phyloP scores from a whole-genome alignment of 1,140 invertebrate species.

The Drosophila biarmipes region DNA sequence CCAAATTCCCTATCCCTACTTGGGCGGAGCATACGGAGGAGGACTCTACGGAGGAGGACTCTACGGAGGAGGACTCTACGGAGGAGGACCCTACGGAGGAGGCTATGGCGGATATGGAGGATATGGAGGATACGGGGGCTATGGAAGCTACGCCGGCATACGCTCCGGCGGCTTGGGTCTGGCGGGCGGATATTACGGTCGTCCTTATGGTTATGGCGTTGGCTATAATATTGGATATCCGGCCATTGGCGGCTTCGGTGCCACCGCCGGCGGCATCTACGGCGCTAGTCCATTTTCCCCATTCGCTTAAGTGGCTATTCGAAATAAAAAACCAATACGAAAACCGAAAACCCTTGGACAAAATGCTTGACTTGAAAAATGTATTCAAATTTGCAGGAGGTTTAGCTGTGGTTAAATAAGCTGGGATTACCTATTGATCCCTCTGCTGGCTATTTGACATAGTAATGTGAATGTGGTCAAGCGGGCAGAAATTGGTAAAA shows the following conservation, averaged over 20 bases:
- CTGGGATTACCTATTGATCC: slow-evolving; percentile 6
- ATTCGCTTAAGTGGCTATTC: slow-evolving; percentile 35
- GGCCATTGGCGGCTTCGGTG: slow-evolving; percentile 48
- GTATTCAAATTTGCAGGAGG: neutral
- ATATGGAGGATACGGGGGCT: slow-evolving; percentile 42
- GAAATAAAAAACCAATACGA: slow-evolving; percentile 26
- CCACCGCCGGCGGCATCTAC: slow-evolving; percentile 37
- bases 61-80: slow-evolving; percentile 24
- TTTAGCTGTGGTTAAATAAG: neutral
- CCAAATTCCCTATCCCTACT: slow-evolving; percentile 48
- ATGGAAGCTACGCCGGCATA: slow-evolving; percentile 27
- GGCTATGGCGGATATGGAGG: slow-evolving; percentile 24
- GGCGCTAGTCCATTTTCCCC: slow-evolving; percentile 26
- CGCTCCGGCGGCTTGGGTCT: slow-evolving; percentile 45
- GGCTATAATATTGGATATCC: slow-evolving; percentile 65
- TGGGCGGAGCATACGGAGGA: slow-evolving; percentile 28
- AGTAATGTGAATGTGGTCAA: slow-evolving; percentile 13
- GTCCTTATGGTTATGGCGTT: slow-evolving; percentile 56
- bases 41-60: slow-evolving; percentile 27
- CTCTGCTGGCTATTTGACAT: neutral
- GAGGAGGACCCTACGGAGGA: slow-evolving; percentile 40
- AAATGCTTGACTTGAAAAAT: neutral
- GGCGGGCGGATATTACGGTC: slow-evolving; percentile 49
- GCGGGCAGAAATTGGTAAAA: neutral
- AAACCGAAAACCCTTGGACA: slow-evolving; percentile 6